Percentiles rank a stretch among this genome's conserved stretches.
These are phyloP conservation scores for Homalodisca vitripennis DNA, from an alignment of 1,140 invertebrate species.

Conservation along the genomic window DNA sequence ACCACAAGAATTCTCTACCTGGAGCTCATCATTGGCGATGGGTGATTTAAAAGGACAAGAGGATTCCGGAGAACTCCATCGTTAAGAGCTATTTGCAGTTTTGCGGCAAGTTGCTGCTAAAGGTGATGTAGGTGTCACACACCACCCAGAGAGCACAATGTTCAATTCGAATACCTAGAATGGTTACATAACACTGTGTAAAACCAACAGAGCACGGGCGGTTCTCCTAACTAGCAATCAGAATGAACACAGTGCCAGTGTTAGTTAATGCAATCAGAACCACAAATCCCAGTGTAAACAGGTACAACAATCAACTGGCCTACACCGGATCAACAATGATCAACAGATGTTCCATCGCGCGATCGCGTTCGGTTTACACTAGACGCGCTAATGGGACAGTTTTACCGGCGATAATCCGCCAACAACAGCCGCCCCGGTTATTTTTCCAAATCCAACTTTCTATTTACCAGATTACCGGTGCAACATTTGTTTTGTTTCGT, in stretches of 20 bases:
- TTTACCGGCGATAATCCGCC: not conserved
- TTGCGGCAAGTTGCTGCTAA: too few relatives aligned
- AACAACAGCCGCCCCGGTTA: not conserved
- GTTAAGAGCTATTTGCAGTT: too few relatives aligned
- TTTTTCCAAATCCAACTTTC: not conserved
- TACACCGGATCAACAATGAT: not conserved
- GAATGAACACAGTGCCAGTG: not conserved
- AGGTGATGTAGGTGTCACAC: too few relatives aligned
- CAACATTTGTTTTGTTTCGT: not conserved
- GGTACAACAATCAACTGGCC: not conserved
- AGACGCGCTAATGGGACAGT: not conserved
- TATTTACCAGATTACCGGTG: not conserved
- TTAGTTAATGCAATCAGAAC: not conserved
- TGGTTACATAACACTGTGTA: too few relatives aligned
- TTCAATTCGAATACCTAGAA: too few relatives aligned
- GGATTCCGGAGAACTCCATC: too few relatives aligned
- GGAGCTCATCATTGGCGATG: too few relatives aligned
- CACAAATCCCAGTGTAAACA: not conserved
- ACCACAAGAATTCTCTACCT: too few relatives aligned
- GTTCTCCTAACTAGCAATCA: too few relatives aligned
- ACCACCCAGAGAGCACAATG: too few relatives aligned
- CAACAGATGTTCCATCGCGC: not conserved
- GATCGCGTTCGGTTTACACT: not conserved
- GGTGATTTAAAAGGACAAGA: too few relatives aligned
- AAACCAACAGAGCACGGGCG: too few relatives aligned